Percentiles rank a stretch among this genome's conserved stretches.
Conservation (phyloP, 2,888 invertebrate genomes). For the Brachyopa scutellaris region DNA sequence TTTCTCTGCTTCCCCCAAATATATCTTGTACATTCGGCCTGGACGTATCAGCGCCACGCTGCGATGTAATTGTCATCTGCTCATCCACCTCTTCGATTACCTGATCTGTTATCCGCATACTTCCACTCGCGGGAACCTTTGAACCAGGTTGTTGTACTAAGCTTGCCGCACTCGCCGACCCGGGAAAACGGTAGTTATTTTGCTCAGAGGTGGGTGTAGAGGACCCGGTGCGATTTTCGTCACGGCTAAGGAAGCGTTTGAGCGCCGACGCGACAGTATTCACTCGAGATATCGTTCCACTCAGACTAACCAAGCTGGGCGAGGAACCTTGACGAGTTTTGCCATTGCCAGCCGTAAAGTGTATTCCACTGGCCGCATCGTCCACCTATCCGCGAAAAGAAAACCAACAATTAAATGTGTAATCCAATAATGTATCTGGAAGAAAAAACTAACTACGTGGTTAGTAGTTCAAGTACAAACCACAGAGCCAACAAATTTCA, state of each 20-base stretch:
- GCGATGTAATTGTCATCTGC: conserved; percentile 90
- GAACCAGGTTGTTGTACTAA: conserved; percentile 74
- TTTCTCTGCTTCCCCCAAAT: conserved; percentile 83
- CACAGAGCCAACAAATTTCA: conserved; percentile 29
- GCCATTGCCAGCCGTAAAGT: conserved; percentile 85
- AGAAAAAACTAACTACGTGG: conserved; percentile 12
- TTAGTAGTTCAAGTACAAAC: conserved; percentile 45
- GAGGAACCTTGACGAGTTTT: conserved; percentile 83
- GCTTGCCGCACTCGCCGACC: conserved; percentile 80
- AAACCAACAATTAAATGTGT: too few relatives aligned
- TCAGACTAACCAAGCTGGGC: conserved; percentile 80
- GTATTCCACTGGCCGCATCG: conserved; percentile 88
- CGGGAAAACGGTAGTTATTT: conserved; percentile 79
- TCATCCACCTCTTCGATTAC: conserved; percentile 91
- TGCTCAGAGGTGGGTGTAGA: conserved; percentile 80
- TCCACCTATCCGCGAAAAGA: conserved; percentile 83
- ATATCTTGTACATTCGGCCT: conserved; percentile 86
- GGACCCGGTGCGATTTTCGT: conserved; percentile 84
- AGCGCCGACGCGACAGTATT: conserved; percentile 91
- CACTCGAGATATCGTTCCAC: conserved; percentile 86
- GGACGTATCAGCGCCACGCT: conserved; percentile 83
- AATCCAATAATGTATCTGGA: not conserved
- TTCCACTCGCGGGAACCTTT: conserved; percentile 78
- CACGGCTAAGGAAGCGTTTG: conserved; percentile 89
- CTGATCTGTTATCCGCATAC: conserved; percentile 87